These are phyloP conservation scores for Otus sunia DNA, from an alignment of 2,113 vertebrate genomes.

Conservation along the genomic window DNA sequence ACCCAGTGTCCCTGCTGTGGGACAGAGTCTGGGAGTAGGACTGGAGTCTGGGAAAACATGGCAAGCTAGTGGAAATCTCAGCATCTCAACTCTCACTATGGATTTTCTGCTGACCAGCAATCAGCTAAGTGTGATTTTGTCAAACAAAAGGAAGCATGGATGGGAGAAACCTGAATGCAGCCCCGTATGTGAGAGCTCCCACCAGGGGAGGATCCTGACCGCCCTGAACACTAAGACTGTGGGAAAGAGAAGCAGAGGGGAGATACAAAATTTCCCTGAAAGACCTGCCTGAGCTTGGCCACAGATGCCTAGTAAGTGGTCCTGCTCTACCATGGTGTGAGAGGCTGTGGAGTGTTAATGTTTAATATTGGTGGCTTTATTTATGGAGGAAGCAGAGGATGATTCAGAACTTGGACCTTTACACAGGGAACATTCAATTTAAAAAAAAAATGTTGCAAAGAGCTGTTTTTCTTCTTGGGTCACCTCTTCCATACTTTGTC, in stretches of 20 bases:
- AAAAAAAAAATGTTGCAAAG: background rate
- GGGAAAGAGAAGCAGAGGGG: background rate
- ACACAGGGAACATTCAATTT: background rate
- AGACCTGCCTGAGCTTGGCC: background rate
- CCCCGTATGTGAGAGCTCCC: rapidly evolving
- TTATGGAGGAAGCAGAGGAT: background rate
- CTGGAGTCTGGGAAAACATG: background rate
- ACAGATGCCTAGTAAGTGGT: background rate
- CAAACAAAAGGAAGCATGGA: background rate
- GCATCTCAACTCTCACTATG: too few relatives aligned
- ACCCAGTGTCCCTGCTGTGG: background rate
- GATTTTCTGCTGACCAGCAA: background rate
- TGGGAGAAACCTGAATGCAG: background rate
- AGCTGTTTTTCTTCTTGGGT: background rate
- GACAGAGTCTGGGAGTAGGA: background rate
- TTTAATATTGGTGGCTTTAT: background rate
- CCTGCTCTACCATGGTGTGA: background rate
- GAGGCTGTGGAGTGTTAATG: background rate
- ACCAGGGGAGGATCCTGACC: background rate
- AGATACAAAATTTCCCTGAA: background rate
- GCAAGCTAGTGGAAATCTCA: background rate
- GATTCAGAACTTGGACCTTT: background rate
- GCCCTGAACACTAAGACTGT: background rate
- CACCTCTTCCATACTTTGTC: background rate
- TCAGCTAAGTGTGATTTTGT: background rate